Conservation (phyloP, 2,113 vertebrate species). For the Centrocercus urophasianus region DNA sequence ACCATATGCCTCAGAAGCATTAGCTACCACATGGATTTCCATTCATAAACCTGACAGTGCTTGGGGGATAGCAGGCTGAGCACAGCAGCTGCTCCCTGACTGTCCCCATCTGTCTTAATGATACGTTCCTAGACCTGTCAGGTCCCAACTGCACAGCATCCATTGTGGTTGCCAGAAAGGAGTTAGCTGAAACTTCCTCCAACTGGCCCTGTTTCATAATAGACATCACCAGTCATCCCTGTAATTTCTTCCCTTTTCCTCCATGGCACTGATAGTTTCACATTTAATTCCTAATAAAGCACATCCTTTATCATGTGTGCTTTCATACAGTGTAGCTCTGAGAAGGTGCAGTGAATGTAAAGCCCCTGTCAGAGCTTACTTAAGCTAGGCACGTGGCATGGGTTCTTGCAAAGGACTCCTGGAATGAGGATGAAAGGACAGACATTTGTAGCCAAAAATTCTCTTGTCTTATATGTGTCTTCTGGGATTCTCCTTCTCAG, state of each 20-base stretch:
- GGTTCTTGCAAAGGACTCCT: background rate
- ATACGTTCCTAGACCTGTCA: background rate
- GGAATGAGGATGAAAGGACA: background rate
- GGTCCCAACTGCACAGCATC: background rate
- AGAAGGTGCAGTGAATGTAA: background rate
- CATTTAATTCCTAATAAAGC: background rate
- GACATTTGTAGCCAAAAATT: background rate
- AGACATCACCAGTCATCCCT: background rate
- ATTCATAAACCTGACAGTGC: background rate
- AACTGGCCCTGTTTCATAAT: background rate
- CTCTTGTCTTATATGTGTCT: background rate
- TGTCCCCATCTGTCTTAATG: background rate
- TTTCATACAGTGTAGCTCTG: background rate
- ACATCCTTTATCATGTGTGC: background rate
- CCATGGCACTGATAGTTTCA: background rate
- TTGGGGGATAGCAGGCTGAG: background rate
- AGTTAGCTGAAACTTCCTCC: background rate
- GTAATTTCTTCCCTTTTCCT: background rate
- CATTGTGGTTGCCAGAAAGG: background rate
- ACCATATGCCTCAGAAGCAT: background rate
- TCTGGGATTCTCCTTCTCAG: background rate
- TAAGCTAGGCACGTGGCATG: accelerated
- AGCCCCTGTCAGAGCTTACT: background rate
- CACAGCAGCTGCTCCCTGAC: background rate
- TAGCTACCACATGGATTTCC: background rate